phyloP scores from a whole-genome alignment of 2,797 vertebrate species.

The Danio albolineatus region DNA sequence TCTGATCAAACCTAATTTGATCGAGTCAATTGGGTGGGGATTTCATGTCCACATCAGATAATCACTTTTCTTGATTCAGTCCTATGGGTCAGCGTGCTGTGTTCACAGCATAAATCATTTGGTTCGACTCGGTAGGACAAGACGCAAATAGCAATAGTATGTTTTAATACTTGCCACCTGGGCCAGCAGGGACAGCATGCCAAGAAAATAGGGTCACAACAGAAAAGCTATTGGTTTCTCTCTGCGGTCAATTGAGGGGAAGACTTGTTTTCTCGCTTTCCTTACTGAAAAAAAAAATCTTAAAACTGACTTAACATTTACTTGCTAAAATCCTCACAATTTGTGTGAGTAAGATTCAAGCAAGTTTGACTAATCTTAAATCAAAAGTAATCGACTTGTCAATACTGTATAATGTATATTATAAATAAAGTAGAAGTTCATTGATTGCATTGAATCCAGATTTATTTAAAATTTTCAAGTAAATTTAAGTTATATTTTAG shows the following conservation, averaged over 20 bases:
- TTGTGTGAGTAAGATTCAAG: too few relatives aligned
- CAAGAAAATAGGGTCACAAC: constrained; percentile 19
- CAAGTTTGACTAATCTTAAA: too few relatives aligned
- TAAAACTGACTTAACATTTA: too few relatives aligned
- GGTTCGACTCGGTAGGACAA: constrained; percentile 18
- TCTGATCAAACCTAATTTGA: constrained; percentile 60
- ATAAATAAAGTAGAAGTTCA: too few relatives aligned
- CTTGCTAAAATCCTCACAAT: too few relatives aligned
- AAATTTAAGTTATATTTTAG: too few relatives aligned
- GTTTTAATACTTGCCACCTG: constrained; percentile 20
- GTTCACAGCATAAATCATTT: constrained; percentile 41
- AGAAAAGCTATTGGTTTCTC: background rate
- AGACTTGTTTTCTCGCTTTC: background rate
- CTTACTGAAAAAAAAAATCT: too few relatives aligned
- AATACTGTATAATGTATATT: too few relatives aligned
- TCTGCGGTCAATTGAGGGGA: background rate
- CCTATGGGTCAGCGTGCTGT: constrained; percentile 45
- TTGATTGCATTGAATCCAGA: too few relatives aligned
- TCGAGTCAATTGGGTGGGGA: constrained; percentile 59
- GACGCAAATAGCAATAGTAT: constrained; percentile 24
- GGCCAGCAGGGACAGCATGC: constrained; percentile 11
- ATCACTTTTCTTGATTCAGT: constrained; percentile 56
- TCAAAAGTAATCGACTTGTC: too few relatives aligned
- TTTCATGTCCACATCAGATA: constrained; percentile 58
- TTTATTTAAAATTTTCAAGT: too few relatives aligned